Conservation (phyloP, 2,797 vertebrate genomes). For the Xyrichtys novacula region DNA sequence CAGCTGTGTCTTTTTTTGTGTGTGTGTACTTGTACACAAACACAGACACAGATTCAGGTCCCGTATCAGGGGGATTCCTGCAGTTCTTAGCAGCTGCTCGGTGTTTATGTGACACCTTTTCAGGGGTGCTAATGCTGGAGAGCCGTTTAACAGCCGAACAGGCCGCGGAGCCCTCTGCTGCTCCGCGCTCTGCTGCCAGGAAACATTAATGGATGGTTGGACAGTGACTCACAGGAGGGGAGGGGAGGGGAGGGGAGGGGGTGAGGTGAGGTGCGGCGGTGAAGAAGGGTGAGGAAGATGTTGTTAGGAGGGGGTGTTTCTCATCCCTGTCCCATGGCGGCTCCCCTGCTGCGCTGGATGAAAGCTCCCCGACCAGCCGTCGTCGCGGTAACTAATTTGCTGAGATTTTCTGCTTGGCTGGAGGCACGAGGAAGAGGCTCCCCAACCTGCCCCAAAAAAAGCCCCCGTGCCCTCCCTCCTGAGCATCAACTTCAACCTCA, state of each 20-base stretch:
- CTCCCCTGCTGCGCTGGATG: constrained; percentile 77
- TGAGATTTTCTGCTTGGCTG: constrained; percentile 88
- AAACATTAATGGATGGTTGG: constrained; percentile 76
- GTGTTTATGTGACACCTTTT: constrained; percentile 80
- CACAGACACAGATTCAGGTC: constrained; percentile 16
- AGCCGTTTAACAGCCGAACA: constrained; percentile 74
- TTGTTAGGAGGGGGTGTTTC: constrained; percentile 55
- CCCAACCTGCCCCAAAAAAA: constrained; percentile 16
- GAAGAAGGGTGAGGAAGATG: constrained; percentile 49
- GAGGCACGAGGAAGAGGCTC: constrained; percentile 86
- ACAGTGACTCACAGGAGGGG: constrained; percentile 41
- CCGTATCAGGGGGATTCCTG: constrained; percentile 34
- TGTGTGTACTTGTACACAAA: background rate
- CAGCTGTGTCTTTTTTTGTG: background rate
- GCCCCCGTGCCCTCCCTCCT: constrained; percentile 7
- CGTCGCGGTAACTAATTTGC: constrained; percentile 87
- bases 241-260: background rate
- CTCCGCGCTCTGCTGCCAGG: constrained; percentile 37
- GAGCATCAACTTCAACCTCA: constrained; percentile 43
- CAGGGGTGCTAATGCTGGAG: constrained; percentile 81
- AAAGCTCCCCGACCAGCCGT: constrained; percentile 86
- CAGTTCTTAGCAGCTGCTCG: constrained; percentile 67
- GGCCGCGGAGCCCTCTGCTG: constrained; percentile 38
- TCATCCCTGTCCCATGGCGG: constrained; percentile 71
- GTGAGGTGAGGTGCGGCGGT: background rate